These are phyloP conservation scores for Phragmatobia fuliginosa DNA, from an alignment of 2,888 invertebrate species.

Conservation along the genomic window DNA sequence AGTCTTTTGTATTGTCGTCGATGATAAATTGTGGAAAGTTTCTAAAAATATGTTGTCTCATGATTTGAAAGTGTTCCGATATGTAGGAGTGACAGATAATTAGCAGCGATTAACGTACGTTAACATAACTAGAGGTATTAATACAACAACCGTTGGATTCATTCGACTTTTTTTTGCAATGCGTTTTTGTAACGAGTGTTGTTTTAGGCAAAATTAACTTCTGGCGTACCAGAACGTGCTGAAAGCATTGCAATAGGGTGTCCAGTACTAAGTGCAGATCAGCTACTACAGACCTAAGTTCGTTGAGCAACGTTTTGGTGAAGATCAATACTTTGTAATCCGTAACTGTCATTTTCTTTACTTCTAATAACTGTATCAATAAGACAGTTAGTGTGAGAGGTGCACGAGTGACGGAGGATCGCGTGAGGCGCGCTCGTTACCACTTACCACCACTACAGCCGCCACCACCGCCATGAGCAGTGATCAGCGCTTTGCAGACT, in stretches of 20 bases:
- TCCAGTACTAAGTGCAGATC: background rate
- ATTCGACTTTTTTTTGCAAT: background rate
- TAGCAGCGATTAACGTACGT: background rate
- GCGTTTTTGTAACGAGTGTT: no score
- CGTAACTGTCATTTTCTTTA: no score
- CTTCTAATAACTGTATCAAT: background rate
- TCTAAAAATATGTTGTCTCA: no score
- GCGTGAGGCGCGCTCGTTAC: slow-evolving; percentile 23
- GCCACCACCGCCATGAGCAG: background rate
- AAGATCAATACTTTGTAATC: background rate
- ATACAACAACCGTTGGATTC: background rate
- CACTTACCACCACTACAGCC: no score
- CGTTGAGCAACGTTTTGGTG: background rate
- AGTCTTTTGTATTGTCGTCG: no score
- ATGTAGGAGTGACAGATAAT: background rate
- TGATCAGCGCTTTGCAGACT: background rate
- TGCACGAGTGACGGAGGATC: background rate
- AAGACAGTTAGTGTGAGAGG: background rate
- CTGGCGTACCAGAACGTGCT: background rate
- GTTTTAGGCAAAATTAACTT: background rate
- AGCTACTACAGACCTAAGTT: no score
- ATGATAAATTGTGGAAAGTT: no score
- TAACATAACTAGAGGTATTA: background rate
- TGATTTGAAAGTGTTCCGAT: no score
- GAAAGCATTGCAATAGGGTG: background rate